phyloP scores from a whole-genome alignment of 1,140 invertebrate species.

The Protaetia brevitarsis region DNA sequence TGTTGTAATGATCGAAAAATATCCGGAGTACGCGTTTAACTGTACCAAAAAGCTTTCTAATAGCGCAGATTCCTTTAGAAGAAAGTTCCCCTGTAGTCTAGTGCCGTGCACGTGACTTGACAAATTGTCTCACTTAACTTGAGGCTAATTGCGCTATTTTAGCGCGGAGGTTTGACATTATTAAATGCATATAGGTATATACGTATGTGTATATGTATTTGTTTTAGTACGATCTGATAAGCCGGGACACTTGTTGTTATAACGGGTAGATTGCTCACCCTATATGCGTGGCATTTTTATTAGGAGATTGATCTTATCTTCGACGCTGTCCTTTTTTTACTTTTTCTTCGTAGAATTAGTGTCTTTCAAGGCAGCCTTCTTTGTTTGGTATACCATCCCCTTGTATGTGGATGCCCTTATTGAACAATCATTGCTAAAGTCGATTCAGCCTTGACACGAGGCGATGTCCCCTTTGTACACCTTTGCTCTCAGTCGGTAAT shows the following conservation, averaged over 20 bases:
- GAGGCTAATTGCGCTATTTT: no score
- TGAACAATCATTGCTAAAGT: neutral
- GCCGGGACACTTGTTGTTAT: no score
- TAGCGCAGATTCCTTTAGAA: neutral
- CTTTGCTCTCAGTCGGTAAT: no score
- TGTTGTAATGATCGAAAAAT: neutral
- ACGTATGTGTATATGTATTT: no score
- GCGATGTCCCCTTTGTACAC: neutral
- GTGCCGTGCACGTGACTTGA: no score
- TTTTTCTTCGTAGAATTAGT: neutral
- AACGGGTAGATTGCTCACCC: no score
- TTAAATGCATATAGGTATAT: no score
- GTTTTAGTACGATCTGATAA: no score
- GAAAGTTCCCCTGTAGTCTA: no score
- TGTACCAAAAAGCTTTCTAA: neutral
- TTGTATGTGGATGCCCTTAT: slow-evolving; percentile 10
- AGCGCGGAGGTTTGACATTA: no score
- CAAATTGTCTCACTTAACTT: no score
- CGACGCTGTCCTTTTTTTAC: no score
- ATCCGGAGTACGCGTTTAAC: neutral
- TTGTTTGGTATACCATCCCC: slow-evolving; percentile 6
- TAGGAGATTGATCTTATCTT: slow-evolving; percentile 11
- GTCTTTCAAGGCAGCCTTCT: neutral
- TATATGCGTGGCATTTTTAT: neutral
- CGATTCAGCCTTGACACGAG: neutral